Evolutionary conservation across 2,888 invertebrate species (phyloP).

Genomic region (Strigamia crassipes): DNA sequence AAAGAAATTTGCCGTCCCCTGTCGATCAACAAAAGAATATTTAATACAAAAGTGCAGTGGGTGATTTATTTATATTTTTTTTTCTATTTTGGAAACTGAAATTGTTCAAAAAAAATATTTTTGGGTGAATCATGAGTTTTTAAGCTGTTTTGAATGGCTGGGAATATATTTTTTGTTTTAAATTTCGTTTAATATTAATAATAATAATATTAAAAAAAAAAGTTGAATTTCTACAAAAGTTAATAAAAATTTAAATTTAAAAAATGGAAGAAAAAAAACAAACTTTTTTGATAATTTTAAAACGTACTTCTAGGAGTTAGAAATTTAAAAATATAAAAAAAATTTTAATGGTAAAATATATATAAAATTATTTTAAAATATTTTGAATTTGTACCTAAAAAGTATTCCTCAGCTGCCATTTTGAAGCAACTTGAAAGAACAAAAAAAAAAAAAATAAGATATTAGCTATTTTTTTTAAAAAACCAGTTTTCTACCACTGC

Average conservation of each 20-base stretch:
- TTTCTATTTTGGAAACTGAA: background rate
- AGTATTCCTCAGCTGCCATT: background rate
- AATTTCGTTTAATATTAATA: background rate
- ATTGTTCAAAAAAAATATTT: conserved; percentile 5
- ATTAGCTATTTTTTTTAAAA: conserved; percentile 7
- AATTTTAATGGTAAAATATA: too few species aligned
- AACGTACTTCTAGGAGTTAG: too few species aligned
- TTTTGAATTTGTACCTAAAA: background rate
- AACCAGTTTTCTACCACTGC: background rate
- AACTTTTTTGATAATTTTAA: too few species aligned
- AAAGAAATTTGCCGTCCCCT: conserved; percentile 50
- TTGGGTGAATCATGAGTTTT: conserved; percentile 5
- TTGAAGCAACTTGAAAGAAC: conserved; percentile 1
- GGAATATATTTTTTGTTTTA: conserved; percentile 5
- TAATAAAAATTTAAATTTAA: background rate
- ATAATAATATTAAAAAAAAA: background rate
- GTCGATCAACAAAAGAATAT: conserved; percentile 13
- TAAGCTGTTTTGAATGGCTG: conserved; percentile 2
- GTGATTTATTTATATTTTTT: background rate
- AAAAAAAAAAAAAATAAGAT: background rate
- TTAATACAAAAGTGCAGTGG: conserved; percentile 14
- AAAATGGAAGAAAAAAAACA: background rate
- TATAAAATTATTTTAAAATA: too few species aligned
- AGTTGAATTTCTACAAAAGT: too few species aligned
- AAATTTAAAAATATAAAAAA: too few species aligned